Percentiles rank a stretch among this genome's conserved stretches.
Evolutionary conservation across 2,888 invertebrate species (phyloP).

Genomic region (Allolobophora icterica): DNA sequence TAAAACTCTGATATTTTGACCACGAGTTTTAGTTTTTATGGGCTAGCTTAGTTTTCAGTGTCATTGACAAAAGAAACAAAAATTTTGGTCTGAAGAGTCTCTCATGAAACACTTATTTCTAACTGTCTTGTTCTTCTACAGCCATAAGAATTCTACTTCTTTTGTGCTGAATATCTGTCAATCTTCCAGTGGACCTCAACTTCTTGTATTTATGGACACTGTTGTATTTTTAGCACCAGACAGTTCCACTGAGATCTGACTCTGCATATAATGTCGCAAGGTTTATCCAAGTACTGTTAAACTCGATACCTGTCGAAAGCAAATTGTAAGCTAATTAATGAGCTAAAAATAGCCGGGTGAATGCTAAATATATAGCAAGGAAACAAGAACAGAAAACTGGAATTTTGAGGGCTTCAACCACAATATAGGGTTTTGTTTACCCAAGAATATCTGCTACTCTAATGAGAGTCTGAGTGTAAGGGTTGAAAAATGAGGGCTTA

Average conservation of each 20-base stretch:
- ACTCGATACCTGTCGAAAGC: not conserved
- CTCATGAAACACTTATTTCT: not conserved
- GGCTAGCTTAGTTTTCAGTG: not conserved
- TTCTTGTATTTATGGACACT: not conserved
- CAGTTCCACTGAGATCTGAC: constrained; percentile 2
- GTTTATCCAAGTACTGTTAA: not conserved
- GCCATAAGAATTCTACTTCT: not conserved
- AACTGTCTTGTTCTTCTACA: not conserved
- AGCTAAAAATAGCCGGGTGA: not conserved
- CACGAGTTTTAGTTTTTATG: too few relatives aligned
- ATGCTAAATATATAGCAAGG: not conserved
- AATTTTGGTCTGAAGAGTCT: not conserved
- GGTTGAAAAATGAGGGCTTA: not conserved
- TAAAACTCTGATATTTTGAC: not conserved
- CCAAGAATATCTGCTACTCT: not conserved
- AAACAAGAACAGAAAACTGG: not conserved
- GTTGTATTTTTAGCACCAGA: too few relatives aligned
- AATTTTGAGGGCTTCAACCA: not conserved
- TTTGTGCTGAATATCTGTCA: not conserved
- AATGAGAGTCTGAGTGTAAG: too few relatives aligned
- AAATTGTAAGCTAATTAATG: too few relatives aligned
- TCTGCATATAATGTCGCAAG: not conserved
- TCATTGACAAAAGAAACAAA: not conserved
- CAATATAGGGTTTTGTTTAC: not conserved
- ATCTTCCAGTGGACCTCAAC: not conserved